Evolutionary conservation across 1,140 invertebrate genomes (phyloP).

Genomic region (Drosophila takahashii): DNA sequence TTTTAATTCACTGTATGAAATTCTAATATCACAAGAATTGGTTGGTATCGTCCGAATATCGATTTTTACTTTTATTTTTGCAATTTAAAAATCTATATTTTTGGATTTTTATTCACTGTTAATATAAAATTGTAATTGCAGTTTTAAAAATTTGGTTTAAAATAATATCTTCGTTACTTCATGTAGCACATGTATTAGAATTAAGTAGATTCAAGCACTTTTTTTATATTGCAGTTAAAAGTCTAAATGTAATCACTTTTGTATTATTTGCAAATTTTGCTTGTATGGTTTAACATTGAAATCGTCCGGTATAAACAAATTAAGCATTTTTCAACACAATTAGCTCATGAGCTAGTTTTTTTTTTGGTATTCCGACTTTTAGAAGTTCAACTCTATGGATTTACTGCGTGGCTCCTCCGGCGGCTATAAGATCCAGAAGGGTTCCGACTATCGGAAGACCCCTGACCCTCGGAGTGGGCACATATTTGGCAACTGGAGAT

Average conservation of each 20-base stretch:
- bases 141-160: background rate
- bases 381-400: constrained; percentile 19
- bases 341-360: background rate
- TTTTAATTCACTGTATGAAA: background rate
- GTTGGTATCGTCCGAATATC: too few relatives aligned
- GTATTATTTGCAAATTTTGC: background rate
- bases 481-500: constrained; percentile 46
- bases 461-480: constrained; percentile 65
- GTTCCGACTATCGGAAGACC: constrained; percentile 87
- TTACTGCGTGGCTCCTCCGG: constrained; percentile 85
- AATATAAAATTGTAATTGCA: too few relatives aligned
- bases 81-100: too few relatives aligned
- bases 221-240: background rate
- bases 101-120: background rate
- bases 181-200: background rate
- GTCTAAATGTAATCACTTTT: constrained; percentile 1
- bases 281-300: background rate
- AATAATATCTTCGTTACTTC: background rate
- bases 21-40: background rate
- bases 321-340: background rate
- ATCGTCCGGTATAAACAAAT: background rate
- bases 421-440: constrained; percentile 85
- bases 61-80: too few relatives aligned
- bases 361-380: background rate
- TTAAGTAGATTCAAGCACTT: background rate